phyloP scores from a whole-genome alignment of 2,888 invertebrate species.

The Himalopsyche kuldschensis region DNA sequence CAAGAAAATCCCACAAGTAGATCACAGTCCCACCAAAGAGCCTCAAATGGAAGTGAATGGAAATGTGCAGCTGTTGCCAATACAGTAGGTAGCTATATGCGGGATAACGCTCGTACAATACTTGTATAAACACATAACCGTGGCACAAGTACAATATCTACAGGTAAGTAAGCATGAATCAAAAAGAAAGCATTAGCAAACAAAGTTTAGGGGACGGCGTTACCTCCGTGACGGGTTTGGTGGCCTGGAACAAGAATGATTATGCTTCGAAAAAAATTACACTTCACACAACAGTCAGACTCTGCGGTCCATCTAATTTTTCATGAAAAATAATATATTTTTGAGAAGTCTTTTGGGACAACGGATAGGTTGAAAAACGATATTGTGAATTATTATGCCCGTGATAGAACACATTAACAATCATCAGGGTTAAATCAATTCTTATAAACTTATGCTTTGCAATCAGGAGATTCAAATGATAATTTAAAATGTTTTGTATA shows the following conservation, averaged over 20 bases:
- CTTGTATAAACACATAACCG: conserved; percentile 39
- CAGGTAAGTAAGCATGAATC: conserved; percentile 48
- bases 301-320: not conserved
- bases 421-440: too few relatives aligned
- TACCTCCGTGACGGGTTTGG: conserved; percentile 72
- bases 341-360: not conserved
- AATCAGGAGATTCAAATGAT: not conserved
- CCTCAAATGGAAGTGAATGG: conserved; percentile 35
- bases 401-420: too few relatives aligned
- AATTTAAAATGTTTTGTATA: not conserved
- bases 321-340: not conserved
- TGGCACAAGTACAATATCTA: conserved; percentile 39
- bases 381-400: too few relatives aligned
- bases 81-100: conserved; percentile 38
- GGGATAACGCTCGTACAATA: conserved; percentile 38
- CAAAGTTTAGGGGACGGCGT: conserved; percentile 48
- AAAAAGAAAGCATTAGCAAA: conserved; percentile 56
- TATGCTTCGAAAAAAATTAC: conserved; percentile 32
- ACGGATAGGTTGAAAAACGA: not conserved
- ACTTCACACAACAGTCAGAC: not conserved
- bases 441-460: not conserved
- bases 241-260: conserved; percentile 67
- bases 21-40: conserved; percentile 32
- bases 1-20: conserved; percentile 33
- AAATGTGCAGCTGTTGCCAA: conserved; percentile 38